A percentile compares a stretch with the other conserved stretches of the same genome.
Evolutionary conservation across 2,888 invertebrate species (phyloP).

Genomic region (Ceriagrion tenellum): DNA sequence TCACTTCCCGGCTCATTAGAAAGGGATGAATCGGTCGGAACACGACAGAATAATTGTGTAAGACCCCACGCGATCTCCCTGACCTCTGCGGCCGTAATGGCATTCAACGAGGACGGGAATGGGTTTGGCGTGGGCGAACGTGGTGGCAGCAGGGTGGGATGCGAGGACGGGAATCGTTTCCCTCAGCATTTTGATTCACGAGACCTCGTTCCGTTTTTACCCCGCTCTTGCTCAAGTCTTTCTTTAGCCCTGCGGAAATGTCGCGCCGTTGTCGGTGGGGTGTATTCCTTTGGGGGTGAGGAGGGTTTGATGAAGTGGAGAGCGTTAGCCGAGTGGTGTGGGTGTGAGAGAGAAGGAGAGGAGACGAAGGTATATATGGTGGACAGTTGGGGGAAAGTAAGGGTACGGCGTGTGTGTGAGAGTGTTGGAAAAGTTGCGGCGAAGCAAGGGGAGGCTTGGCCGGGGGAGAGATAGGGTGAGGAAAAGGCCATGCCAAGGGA

Average conservation of each 20-base stretch:
- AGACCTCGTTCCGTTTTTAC: background rate
- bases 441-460: too few relatives aligned
- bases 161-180: background rate
- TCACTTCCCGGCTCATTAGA: background rate
- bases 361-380: background rate
- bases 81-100: background rate
- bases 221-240: background rate
- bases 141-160: too few relatives aligned
- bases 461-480: background rate
- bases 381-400: background rate
- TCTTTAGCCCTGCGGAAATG: background rate
- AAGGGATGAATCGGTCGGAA: slow-evolving; percentile 8
- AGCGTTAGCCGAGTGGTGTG: background rate
- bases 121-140: background rate
- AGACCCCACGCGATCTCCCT: background rate
- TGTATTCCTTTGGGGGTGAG: background rate
- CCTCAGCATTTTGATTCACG: background rate
- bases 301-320: background rate
- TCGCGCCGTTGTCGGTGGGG: background rate
- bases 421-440: background rate
- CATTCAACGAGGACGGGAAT: background rate
- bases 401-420: background rate
- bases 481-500: background rate
- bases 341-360: too few relatives aligned
- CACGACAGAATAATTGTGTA: slow-evolving; percentile 29